Evolutionary conservation across 92 coral and sea anemone species (phyloP).

Genomic region (Zoanthus sociatus): DNA sequence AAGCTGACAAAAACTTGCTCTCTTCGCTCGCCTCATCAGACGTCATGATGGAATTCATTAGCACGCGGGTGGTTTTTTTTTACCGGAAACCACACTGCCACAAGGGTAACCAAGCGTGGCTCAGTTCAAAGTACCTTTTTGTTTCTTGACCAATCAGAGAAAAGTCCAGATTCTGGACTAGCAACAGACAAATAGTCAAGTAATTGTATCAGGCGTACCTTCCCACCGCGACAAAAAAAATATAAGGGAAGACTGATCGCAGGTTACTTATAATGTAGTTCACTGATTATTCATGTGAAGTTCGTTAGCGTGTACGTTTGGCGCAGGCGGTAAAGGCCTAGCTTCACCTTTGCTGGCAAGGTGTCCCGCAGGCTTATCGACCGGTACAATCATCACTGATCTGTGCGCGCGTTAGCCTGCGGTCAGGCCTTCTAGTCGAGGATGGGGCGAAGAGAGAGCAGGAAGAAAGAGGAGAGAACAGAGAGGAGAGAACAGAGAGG

Average conservation of each 20-base stretch:
- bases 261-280: slow-evolving; percentile 31
- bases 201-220: neutral
- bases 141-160: slow-evolving; percentile 1
- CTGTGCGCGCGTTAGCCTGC: too few species aligned
- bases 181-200: neutral
- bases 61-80: neutral
- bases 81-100: neutral
- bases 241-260: neutral
- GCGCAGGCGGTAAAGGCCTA: too few species aligned
- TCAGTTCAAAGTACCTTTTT: neutral
- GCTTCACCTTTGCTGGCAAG: too few species aligned
- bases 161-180: slow-evolving; percentile 1
- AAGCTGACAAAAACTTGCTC: slow-evolving; percentile 34
- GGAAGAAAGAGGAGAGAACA: too few species aligned
- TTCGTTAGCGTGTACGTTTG: too few species aligned
- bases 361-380: too few species aligned
- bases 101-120: neutral
- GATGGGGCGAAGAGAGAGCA: too few species aligned
- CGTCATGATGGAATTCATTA: neutral
- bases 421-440: too few species aligned
- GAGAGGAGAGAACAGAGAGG: slow-evolving; percentile 72
- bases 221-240: neutral
- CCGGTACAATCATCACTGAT: too few species aligned
- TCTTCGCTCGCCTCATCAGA: neutral
- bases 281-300: too few species aligned